phyloP scores from a whole-genome alignment of 2,797 vertebrate species.

The Sebastes minor region DNA sequence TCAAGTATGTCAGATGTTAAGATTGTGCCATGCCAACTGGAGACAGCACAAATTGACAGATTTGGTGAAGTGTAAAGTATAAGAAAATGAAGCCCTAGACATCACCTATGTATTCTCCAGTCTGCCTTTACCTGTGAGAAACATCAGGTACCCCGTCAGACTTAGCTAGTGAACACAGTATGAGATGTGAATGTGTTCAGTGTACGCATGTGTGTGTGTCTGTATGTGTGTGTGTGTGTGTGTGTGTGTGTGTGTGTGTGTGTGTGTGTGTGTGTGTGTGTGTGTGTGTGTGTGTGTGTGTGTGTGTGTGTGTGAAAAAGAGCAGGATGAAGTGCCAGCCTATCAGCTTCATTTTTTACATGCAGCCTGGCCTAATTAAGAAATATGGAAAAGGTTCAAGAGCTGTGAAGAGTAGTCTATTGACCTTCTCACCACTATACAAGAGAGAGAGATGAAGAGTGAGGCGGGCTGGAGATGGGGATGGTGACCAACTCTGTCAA shows the following conservation, averaged over 20 bases:
- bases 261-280: too few relatives aligned
- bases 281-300: too few relatives aligned
- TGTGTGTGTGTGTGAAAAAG: neutral
- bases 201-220: neutral
- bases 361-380: constrained; percentile 84
- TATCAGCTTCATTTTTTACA: constrained; percentile 67
- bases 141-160: constrained; percentile 33
- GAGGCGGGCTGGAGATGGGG: constrained; percentile 36
- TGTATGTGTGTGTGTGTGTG: neutral
- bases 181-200: constrained; percentile 27
- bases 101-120: constrained; percentile 23
- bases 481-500: constrained; percentile 70
- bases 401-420: constrained; percentile 78
- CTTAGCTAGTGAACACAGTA: constrained; percentile 14
- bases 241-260: too few relatives aligned
- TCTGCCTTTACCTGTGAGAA: constrained; percentile 44
- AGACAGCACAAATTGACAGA: constrained; percentile 32
- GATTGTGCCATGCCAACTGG: constrained; percentile 28
- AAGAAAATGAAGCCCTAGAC: constrained; percentile 34
- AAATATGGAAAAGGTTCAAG: constrained; percentile 82
- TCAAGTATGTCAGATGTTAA: constrained; percentile 41
- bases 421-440: constrained; percentile 83
- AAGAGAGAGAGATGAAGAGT: constrained; percentile 64
- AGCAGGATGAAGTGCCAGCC: constrained; percentile 44
- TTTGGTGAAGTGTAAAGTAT: constrained; percentile 42